phyloP scores from a whole-genome alignment of 2,888 invertebrate genomes.

The Tetropium fuscum region DNA sequence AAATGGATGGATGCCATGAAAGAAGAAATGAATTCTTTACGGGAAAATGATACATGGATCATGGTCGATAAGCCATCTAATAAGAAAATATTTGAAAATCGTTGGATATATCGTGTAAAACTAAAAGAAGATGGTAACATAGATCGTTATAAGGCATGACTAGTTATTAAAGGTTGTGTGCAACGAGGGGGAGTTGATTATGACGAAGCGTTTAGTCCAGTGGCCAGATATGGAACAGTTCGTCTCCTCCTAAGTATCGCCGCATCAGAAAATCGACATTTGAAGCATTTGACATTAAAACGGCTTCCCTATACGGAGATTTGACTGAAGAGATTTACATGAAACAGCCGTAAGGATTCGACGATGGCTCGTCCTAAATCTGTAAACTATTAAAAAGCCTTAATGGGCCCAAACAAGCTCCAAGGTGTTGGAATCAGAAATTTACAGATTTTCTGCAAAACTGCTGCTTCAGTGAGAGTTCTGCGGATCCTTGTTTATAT shows the following conservation, averaged over 20 bases:
- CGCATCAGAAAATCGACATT: no score
- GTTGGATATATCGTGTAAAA: no score
- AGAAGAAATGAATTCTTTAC: no score
- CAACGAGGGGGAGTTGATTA: constrained; percentile 31
- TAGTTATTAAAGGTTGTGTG: constrained; percentile 34
- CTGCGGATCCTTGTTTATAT: no score
- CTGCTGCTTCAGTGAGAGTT: no score
- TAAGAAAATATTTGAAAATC: no score
- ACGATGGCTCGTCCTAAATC: constrained; percentile 3
- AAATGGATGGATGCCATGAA: no score
- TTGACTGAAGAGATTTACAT: constrained; percentile 37
- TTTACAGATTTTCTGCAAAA: constrained; percentile 5
- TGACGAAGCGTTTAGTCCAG: constrained; percentile 35
- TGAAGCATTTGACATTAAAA: constrained; percentile 37
- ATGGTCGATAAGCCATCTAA: no score
- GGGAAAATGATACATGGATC: no score
- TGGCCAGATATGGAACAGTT: constrained; percentile 23
- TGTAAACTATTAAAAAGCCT: constrained; percentile 26
- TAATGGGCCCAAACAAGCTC: constrained; percentile 31
- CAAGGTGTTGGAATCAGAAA: constrained; percentile 13
- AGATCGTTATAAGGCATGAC: constrained; percentile 35
- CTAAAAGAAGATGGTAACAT: constrained; percentile 31
- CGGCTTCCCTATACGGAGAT: constrained; percentile 38
- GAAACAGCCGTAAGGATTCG: constrained; percentile 35
- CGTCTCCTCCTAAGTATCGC: constrained; percentile 33